phyloP scores from a whole-genome alignment of 2,797 vertebrate species.

The Ceryle rudis region DNA sequence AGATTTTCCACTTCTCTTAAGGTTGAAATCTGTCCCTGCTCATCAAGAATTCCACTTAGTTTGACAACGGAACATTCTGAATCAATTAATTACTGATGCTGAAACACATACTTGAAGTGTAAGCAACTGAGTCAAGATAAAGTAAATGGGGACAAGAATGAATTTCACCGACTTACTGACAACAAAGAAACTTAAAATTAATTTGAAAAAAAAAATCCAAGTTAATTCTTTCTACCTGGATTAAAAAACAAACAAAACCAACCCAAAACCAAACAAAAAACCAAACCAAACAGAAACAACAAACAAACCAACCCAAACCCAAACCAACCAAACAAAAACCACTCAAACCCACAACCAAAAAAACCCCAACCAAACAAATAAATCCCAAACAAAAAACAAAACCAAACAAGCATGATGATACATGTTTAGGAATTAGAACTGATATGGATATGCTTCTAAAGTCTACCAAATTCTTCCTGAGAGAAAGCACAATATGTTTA shows the following conservation, averaged over 20 bases:
- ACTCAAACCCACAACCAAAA: too few species aligned
- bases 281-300: too few species aligned
- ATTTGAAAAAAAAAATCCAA: not conserved
- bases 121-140: not conserved
- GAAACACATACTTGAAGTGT: not conserved
- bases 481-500: not conserved
- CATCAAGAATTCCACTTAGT: not conserved
- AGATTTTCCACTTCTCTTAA: not conserved
- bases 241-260: not conserved
- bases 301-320: too few species aligned
- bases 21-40: not conserved
- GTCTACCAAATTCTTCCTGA: not conserved
- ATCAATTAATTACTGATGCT: not conserved
- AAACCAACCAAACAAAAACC: too few species aligned
- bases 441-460: not conserved
- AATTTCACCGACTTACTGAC: not conserved
- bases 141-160: not conserved
- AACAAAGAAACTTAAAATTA: not conserved
- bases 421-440: not conserved
- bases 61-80: not conserved
- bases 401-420: fast-evolving
- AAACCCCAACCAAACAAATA: too few species aligned
- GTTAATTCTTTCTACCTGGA: fast-evolving
- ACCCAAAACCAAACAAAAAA: too few species aligned
- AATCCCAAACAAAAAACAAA: too few species aligned